phyloP scores from a whole-genome alignment of 2,888 invertebrate species.

The Pogonocherus hispidulus region DNA sequence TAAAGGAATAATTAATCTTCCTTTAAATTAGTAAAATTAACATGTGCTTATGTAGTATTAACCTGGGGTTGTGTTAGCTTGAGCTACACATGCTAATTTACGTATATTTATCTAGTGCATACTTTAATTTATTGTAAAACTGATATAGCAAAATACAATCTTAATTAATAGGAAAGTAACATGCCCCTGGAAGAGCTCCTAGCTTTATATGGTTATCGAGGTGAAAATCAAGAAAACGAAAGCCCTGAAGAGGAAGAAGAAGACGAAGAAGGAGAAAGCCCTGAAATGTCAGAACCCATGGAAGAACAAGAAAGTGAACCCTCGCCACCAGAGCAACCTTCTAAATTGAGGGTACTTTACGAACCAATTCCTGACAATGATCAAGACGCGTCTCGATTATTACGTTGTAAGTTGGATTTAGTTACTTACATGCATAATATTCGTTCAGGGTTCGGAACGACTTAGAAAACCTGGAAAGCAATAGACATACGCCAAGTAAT shows the following conservation, averaged over 20 bases:
- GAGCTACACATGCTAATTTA: neutral
- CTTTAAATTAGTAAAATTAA: neutral
- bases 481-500: no score
- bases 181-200: constrained; percentile 96
- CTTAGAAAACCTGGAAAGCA: no score
- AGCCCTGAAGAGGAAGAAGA: constrained; percentile 67
- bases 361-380: constrained; percentile 68
- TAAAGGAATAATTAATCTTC: no score
- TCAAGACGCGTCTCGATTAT: constrained; percentile 69
- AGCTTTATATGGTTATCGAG: constrained; percentile 84
- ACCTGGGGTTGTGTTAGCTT: neutral
- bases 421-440: no score
- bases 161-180: constrained; percentile 81
- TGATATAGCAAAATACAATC: neutral
- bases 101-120: neutral
- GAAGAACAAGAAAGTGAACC: constrained; percentile 60
- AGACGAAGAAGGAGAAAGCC: constrained; percentile 70
- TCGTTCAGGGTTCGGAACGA: no score
- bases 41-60: neutral
- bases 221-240: constrained; percentile 66
- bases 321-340: constrained; percentile 66
- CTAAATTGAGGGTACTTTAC: constrained; percentile 73
- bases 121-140: neutral
- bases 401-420: constrained; percentile 67
- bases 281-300: constrained; percentile 69